Conservation (phyloP, 2,888 invertebrate genomes). For the Drosophila lacicola region DNA sequence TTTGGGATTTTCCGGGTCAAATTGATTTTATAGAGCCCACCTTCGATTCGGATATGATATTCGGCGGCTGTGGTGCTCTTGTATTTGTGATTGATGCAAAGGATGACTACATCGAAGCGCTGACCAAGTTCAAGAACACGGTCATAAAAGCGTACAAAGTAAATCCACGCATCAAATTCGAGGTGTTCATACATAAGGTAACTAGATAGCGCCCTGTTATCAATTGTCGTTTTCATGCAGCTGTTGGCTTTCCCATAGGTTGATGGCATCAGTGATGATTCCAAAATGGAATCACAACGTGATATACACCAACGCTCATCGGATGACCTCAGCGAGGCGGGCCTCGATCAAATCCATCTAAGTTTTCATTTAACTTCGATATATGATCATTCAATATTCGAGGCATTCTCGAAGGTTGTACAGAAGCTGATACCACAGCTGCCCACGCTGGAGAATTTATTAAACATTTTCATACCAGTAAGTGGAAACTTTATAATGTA, state of each 20-base stretch:
- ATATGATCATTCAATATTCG: conserved; percentile 99
- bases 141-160: conserved; percentile 98
- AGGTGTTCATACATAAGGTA: conserved; percentile 98
- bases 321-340: conserved; percentile 96
- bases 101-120: conserved; percentile 98
- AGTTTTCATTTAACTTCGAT: conserved; percentile 99
- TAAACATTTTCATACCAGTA: conserved; percentile 99
- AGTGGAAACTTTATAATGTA: conserved; percentile 81
- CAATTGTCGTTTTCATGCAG: conserved; percentile 14
- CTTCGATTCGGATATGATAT: conserved; percentile 98
- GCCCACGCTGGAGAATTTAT: conserved; percentile 97
- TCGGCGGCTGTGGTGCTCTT: conserved; percentile 98
- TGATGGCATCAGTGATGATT: conserved; percentile 99
- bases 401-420: conserved; percentile 99
- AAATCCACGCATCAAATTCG: conserved; percentile 98
- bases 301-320: conserved; percentile 99
- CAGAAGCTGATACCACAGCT: conserved; percentile 99
- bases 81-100: conserved; percentile 99
- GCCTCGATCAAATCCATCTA: conserved; percentile 93
- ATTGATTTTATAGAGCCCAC: conserved; percentile 98
- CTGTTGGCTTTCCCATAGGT: conserved; percentile 86
- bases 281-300: conserved; percentile 99
- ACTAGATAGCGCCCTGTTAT: conserved; percentile 31
- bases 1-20: conserved; percentile 99
- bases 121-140: conserved; percentile 95